Conservation (phyloP, 2,113 vertebrate species). For the Todiramphus chloris region DNA sequence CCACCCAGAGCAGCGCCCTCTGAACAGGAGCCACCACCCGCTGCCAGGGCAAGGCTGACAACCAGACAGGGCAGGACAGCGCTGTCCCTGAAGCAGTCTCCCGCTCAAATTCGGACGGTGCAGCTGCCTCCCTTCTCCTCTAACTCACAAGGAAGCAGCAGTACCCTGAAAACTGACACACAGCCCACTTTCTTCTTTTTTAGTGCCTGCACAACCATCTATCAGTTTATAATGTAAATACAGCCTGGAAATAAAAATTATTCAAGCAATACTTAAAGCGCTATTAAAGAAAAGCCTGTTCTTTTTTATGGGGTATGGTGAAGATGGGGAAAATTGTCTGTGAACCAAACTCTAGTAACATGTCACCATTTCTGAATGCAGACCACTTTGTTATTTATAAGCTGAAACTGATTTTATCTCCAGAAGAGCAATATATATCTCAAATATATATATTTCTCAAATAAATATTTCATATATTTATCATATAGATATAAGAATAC, state of each 20-base stretch:
- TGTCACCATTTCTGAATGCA: not conserved
- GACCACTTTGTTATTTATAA: not conserved
- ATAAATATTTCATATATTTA: not conserved
- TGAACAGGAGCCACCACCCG: not conserved
- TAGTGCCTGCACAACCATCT: not conserved
- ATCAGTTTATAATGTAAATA: not conserved
- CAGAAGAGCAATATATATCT: not conserved
- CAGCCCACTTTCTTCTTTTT: not conserved
- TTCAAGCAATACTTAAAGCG: not conserved
- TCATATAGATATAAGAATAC: not conserved
- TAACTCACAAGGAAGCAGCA: fast-evolving
- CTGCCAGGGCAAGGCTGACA: not conserved
- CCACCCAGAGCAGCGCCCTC: not conserved
- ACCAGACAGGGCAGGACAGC: fast-evolving
- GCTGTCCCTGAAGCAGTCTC: not conserved
- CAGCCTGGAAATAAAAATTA: not conserved
- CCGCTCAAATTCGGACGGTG: fast-evolving
- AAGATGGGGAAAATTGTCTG: not conserved
- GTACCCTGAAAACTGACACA: not conserved
- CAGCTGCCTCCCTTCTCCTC: not conserved
- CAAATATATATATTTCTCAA: not conserved
- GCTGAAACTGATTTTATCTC: not conserved
- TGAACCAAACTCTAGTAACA: not conserved
- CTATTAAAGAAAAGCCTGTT: not conserved
- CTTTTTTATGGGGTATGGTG: not conserved